Percentiles rank a stretch among this genome's conserved stretches.
These are phyloP conservation scores for Channa striata DNA, from an alignment of 2,797 vertebrate genomes.

Conservation along the genomic window DNA sequence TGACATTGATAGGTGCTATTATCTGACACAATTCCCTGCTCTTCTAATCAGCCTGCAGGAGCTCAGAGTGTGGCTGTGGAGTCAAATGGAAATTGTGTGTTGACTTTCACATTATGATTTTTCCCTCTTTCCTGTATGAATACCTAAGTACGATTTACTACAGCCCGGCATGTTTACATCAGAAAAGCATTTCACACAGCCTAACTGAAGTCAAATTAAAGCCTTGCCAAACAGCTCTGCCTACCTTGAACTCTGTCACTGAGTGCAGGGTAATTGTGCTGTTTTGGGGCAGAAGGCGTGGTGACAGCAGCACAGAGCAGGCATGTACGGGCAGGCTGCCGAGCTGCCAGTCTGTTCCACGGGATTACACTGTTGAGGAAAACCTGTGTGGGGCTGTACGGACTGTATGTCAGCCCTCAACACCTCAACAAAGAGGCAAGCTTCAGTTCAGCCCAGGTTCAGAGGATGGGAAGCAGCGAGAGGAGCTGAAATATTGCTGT, in stretches of 20 bases:
- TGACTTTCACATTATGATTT: neutral
- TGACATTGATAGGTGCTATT: neutral
- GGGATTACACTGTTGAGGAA: constrained; percentile 73
- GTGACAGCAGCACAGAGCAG: constrained; percentile 78
- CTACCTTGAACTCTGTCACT: constrained; percentile 64
- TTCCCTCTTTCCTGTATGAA: neutral
- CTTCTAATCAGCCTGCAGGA: neutral
- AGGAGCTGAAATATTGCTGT: neutral
- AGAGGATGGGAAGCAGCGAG: constrained; percentile 23
- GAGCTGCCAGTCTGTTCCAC: constrained; percentile 76
- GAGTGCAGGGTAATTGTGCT: constrained; percentile 72
- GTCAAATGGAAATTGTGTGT: neutral
- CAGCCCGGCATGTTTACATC: constrained; percentile 12
- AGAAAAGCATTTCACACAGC: constrained; percentile 5
- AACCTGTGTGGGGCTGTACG: constrained; percentile 42
- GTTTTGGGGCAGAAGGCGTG: constrained; percentile 82
- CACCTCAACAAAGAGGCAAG: neutral
- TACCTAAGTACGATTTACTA: neutral
- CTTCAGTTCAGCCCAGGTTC: constrained; percentile 14
- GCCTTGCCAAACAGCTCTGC: constrained; percentile 50
- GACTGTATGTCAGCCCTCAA: constrained; percentile 34
- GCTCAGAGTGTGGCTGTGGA: neutral
- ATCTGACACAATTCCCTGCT: neutral
- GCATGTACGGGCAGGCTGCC: constrained; percentile 86
- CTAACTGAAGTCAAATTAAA: constrained; percentile 49